Base-by-base conservation (phyloP, 2,113 vertebrate genomes). In the Delphinapterus leucas region DNA sequence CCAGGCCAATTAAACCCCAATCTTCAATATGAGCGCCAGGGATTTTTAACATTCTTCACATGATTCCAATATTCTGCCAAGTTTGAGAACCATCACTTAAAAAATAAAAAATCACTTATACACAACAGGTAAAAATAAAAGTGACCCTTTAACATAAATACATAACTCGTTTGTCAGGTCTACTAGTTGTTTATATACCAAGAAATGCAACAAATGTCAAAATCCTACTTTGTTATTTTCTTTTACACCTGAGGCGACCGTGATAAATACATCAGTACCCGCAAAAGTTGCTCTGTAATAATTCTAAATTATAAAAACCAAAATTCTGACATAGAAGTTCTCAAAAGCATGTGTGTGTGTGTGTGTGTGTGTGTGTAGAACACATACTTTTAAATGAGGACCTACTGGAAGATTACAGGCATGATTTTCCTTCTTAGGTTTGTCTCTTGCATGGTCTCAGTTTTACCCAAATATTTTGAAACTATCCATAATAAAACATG, bases 361-460 rank as follows among this genome's bases (percentile, higher is more conserved):
- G 33, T 17, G 31, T 47, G 25, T 28, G 71, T 6, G 15, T n/a
- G 71, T 63, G 28, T 47, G 15, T 47, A 5, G 3, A 7, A 41
- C 21, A 20, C 3, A 3, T 79, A 17, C 73, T 70, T 88, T 83
- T 31, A 6, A 26, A 2, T 1, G 25, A 11, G 31, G 33, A 41
- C 20, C 49, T 79, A 67, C 25, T 4, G n/a, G 15, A 53, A 73
- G 85, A 89, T 36, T 0, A 36, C 49, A 18, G 0, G 0, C 23
- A 2, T 4, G 28, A 33, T 47, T 92, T 21, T 31, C 53, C 41
- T 88, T 41, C 55, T 83, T 20, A 23, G 2, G 10, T 65, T 38
- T 67, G 44, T 38, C 76, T 73, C 88, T 80, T 13, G 4, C 38
- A 55, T 33, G 17, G 3, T 21, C 81, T 60, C 33, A 7, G 5